Conservation (phyloP, 2,888 invertebrate species). For the Orchesellides sinensis region DNA sequence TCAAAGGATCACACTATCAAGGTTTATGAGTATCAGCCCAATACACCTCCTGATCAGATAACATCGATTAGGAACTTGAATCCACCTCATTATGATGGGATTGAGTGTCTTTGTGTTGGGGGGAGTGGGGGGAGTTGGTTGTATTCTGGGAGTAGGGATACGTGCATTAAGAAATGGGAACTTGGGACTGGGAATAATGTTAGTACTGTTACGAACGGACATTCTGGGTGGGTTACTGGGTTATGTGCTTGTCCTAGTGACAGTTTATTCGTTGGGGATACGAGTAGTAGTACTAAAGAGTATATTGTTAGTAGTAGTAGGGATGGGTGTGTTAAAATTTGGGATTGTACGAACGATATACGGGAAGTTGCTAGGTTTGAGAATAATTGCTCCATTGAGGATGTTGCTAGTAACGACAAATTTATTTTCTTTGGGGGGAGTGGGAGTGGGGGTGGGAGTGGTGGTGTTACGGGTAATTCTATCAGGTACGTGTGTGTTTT, state of each 20-base stretch:
- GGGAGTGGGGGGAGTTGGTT: conserved; percentile 80
- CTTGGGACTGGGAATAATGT: conserved; percentile 76
- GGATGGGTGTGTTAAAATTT: conserved; percentile 71
- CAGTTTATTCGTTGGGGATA: too few relatives aligned
- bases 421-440: conserved; percentile 33
- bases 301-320: conserved; percentile 50
- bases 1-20: conserved; percentile 92
- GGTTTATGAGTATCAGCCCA: conserved; percentile 76
- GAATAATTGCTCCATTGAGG: conserved; percentile 13
- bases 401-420: conserved; percentile 16
- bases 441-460: not conserved
- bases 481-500: not conserved
- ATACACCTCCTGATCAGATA: conserved; percentile 30
- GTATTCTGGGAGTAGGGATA: conserved; percentile 91
- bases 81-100: conserved; percentile 94
- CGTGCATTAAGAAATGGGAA: conserved; percentile 91
- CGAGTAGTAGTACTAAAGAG: conserved; percentile 2
- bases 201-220: conserved; percentile 67
- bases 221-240: conserved; percentile 71
- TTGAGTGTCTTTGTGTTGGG: conserved; percentile 86
- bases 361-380: conserved; percentile 37
- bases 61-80: conserved; percentile 76
- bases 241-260: conserved; percentile 54
- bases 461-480: not conserved
- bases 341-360: conserved; percentile 58